Evolutionary conservation across 2,797 vertebrate genomes (phyloP), one percentile per base, ranked within the genome.

Genomic region (Craterocephalus amniculus): DNA sequence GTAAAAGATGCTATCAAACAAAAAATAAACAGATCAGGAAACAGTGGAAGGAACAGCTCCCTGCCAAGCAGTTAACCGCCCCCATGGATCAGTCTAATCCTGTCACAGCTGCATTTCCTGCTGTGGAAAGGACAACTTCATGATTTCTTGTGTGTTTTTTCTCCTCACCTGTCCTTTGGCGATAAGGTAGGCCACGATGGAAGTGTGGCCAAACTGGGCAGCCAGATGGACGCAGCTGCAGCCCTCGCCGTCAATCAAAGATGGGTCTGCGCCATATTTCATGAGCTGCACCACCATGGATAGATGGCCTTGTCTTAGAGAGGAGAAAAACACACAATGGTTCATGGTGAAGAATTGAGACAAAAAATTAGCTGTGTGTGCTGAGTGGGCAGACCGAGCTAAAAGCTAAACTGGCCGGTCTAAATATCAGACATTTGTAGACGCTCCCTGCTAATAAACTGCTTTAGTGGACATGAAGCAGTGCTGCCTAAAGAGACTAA

Each of bases 221-320:
- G 98, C 98, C 87, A 99, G 90, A 81, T 99, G 98, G 81, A 97
- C 96, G 75, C 98, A 99, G 94, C 97, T 99, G 90, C 98, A 99
- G 73, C 98, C 98, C 92, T 99, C 97, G 60, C 98, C 98, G 54
- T 99, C 98, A 70, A 99, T 98, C 86, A 99, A 92, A 52, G 97
- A 98, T 0, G 98, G 98, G 88, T 99, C 98, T 32, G 97, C 96
- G 7, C 97, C 97, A 0, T 97, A 98, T 86, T 99, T 99, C 96
- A 99, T 96, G 81, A 99, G 94, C 88, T 99, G 98, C 67, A 99
- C 98, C 92, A 99, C 98, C 98, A 99, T 99, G 83, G 98, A 97
- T 74, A 99, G 94, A 90, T 99, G 98, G 67, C 98, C 98, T 93
- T 99, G 98, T 88, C 98, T 99, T 73, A 26, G 82, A 61, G 12